Conservation (phyloP, 2,888 invertebrate species). For the Xanthorhoe spadicearia region DNA sequence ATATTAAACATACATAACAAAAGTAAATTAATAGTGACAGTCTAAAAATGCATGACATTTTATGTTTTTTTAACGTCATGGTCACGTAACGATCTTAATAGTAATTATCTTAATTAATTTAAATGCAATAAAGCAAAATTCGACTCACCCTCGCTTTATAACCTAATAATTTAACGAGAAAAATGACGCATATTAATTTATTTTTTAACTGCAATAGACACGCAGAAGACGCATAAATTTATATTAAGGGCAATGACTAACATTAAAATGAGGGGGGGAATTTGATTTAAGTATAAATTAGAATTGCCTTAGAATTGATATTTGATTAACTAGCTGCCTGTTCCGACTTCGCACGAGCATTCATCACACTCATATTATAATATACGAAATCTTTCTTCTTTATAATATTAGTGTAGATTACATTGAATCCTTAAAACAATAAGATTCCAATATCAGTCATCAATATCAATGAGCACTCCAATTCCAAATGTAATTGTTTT, state of each 20-base stretch:
- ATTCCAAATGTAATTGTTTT: too few relatives aligned
- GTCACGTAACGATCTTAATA: constrained; percentile 2
- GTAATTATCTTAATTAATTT: constrained; percentile 21
- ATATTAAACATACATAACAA: neutral
- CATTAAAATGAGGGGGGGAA: constrained; percentile 23
- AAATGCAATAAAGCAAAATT: constrained; percentile 31
- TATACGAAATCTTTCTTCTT: too few relatives aligned
- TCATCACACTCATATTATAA: too few relatives aligned
- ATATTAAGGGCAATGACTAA: constrained; percentile 38
- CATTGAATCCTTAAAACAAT: neutral
- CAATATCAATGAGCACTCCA: too few relatives aligned
- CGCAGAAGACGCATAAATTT: constrained; percentile 47
- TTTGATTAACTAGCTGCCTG: too few relatives aligned
- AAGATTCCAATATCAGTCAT: too few relatives aligned
- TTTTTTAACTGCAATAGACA: constrained; percentile 43
- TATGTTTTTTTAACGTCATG: neutral
- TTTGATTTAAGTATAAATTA: constrained; percentile 4
- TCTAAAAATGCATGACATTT: neutral
- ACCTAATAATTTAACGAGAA: constrained; percentile 27
- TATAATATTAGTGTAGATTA: too few relatives aligned
- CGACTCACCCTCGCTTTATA: constrained; percentile 27
- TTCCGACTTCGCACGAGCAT: too few relatives aligned
- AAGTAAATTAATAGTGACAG: neutral
- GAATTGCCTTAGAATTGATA: neutral
- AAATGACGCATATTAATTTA: constrained; percentile 37